Base-by-base conservation (phyloP, 2,888 invertebrate genomes). In the Pachymerium ferrugineum region DNA sequence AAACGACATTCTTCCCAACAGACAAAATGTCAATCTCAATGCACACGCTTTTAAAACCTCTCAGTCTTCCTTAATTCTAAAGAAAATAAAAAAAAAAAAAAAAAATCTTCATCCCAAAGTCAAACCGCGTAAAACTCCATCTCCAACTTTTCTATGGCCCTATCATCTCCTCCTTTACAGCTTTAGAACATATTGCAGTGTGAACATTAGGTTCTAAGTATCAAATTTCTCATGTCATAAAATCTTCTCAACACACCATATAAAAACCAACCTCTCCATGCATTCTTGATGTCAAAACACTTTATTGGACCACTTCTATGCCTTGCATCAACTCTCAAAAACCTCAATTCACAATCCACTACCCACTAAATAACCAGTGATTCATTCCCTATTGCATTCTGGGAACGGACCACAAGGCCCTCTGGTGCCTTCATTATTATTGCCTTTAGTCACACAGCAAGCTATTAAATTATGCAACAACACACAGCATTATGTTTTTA, bases 201-300 rank as follows among this genome's bases (percentile, higher is more conserved):
- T 54, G 47, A 54, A 54, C 47, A 54, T 54, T 54, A 54, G 47
- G 47, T 54, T 54, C 47, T 54, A 54, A 54, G 47, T 54, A 54
- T 54, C 47, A 54, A 54, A 54, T 54, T 54, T 54, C 16, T 54
- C 8, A 12, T 14, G 19, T n/a, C 47, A 54, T 38, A 54, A 54
- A 54, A 54, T 54, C 47, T 22, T 54, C 47, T 54, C 47, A 54
- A 22, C 47, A 54, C 47, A 10, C 1, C 19, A 10, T 10, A 19
- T 54, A 54, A 54, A 54, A 54, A 54, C 22, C 47, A 54, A 54
- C 19, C 47, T n/a, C n/a, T 19, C 47, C 47, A 54, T 54, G 47
- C 47, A 54, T 54, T 54, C 47, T 54, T 54, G 47, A 54, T 54
- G 47, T 22, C 47, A 19, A 54, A 54, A 54, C 47, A 54, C 47